A percentile compares a stretch with the other conserved stretches of the same genome.
Evolutionary conservation across 2,888 invertebrate genomes (phyloP).

Genomic region (Chrysomela aeneicollis): DNA sequence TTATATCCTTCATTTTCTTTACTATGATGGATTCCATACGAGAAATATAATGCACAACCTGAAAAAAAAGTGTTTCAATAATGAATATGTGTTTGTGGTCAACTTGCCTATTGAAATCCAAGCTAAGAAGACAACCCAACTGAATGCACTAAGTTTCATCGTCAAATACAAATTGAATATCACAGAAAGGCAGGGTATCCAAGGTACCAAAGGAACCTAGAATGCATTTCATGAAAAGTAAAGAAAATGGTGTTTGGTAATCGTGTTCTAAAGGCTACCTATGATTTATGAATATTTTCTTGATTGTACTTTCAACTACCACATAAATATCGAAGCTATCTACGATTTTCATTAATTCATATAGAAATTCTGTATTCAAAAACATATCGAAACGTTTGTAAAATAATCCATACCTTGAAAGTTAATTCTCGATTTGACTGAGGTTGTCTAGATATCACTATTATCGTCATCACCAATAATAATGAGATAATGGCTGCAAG

Average conservation of each 20-base stretch:
- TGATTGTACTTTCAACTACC: no score
- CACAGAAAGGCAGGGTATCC: conserved; percentile 83
- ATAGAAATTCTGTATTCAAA: no score
- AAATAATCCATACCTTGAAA: conserved; percentile 26
- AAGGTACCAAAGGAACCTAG: conserved; percentile 84
- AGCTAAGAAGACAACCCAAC: conserved; percentile 86
- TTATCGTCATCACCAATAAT: conserved; percentile 12
- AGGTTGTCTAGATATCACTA: conserved; percentile 26
- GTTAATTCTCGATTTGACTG: conserved; percentile 21
- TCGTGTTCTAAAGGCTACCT: no score
- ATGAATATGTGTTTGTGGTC: neutral
- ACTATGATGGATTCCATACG: conserved; percentile 84
- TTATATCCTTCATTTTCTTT: neutral
- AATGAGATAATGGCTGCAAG: neutral
- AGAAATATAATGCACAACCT: conserved; percentile 87
- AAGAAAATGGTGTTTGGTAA: neutral
- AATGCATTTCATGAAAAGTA: conserved; percentile 30
- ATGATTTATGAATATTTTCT: no score
- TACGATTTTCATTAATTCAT: no score
- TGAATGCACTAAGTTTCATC: conserved; percentile 82
- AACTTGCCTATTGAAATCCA: conserved; percentile 81
- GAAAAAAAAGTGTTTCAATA: conserved; percentile 45
- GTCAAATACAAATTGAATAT: conserved; percentile 88
- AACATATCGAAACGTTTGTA: neutral
- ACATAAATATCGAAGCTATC: no score